These are phyloP conservation scores for Plutomurus gul DNA, from an alignment of 1,140 invertebrate genomes.

Conservation along the genomic window DNA sequence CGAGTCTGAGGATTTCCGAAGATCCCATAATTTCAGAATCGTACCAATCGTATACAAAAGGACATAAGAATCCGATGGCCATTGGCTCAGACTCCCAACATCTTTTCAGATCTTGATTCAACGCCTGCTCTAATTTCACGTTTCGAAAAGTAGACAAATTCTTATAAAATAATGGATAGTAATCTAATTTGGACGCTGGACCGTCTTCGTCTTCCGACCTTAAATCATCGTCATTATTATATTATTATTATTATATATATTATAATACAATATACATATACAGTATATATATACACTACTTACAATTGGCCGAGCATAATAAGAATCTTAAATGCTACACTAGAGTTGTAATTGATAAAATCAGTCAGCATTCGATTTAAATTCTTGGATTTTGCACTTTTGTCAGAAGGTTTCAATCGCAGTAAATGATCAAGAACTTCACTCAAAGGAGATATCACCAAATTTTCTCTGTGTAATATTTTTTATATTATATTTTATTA, in stretches of 20 bases:
- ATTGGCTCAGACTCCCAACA: conserved; percentile 86
- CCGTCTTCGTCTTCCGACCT: background rate
- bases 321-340: conserved; percentile 44
- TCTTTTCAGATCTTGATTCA: conserved; percentile 58
- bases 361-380: conserved; percentile 43
- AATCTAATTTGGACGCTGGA: background rate
- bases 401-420: conserved; percentile 46
- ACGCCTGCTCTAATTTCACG: conserved; percentile 38
- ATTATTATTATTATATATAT: background rate
- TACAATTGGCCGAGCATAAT: conserved; percentile 44
- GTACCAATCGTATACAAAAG: conserved; percentile 89
- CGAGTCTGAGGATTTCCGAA: conserved; percentile 75
- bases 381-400: conserved; percentile 46
- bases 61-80: conserved; percentile 85
- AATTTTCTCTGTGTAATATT: conserved; percentile 40
- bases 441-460: conserved; percentile 39
- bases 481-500: no score
- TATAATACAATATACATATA: background rate
- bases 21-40: conserved; percentile 83
- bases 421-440: conserved; percentile 42
- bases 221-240: background rate
- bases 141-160: conserved; percentile 38
- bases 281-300: background rate
- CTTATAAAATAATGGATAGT: conserved; percentile 45
- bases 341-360: conserved; percentile 34